Evolutionary conservation across 2,888 invertebrate genomes (phyloP), one percentile per base, ranked within the genome.

Genomic region (Abrostola tripartita): DNA sequence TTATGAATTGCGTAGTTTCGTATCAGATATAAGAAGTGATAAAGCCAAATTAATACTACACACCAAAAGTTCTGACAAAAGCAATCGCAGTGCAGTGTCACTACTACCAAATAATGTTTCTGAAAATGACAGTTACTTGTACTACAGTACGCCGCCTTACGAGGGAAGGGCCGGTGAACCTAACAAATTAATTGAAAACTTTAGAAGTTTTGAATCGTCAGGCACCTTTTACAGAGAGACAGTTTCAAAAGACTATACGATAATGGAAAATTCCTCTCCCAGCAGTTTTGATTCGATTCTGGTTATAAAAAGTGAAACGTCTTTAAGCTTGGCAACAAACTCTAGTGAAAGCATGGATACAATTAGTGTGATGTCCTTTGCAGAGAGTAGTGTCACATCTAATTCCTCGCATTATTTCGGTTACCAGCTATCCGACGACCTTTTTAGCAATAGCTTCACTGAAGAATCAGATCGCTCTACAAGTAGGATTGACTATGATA

Each of bases 211-310:
- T n/a, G 11, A 71, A 40, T 11, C 11, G 40, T 50, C 40, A 0
- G 35, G 11, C 37, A 40, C 44, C 14, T 11, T 44, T 40, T 35
- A 5, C 14, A 42, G 12, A 36, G 49, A 35, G 37, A 6, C 65
- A 36, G 14, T 53, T 59, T 49, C 24, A 40, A 57, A 49, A 12
- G 40, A 49, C 12, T 42, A 42, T 42, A 52, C 14, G 9, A 44
- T 36, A 53, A 35, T 9, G 35, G 51, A 60, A 52, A 63, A 55
- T 41, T 35, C 60, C 0, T 58, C 70, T n/a, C 56, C 52, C 38
- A 66, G 79, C 53, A 88, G 84, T 63, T 74, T 75, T 10, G 76
- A 82, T 52, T 85, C 88, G 5, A 66, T 84, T 52, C 51, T 77
- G 35, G 37, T 82, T 14, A 35, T 80, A 42, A 81, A 79, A 70